Percentiles rank a stretch among this genome's conserved stretches.
These are phyloP conservation scores for Hypotaenidia okinawae DNA, from an alignment of 2,797 vertebrate species.

Conservation along the genomic window DNA sequence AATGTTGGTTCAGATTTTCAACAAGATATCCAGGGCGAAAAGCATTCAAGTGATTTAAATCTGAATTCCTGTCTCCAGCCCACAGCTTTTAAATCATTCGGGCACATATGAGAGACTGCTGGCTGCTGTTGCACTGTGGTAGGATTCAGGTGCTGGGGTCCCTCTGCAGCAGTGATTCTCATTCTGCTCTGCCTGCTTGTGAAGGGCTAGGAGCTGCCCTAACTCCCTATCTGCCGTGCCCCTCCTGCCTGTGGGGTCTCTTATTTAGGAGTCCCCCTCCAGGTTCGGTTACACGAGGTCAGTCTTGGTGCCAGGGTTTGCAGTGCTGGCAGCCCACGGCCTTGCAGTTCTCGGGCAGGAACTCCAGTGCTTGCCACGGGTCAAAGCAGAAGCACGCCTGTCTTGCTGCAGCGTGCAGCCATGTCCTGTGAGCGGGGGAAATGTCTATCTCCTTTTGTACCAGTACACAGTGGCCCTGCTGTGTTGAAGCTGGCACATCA, in stretches of 20 bases:
- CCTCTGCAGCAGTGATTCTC: not conserved
- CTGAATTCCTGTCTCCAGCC: not conserved
- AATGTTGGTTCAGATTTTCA: not conserved
- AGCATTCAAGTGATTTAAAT: not conserved
- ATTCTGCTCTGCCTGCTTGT: not conserved
- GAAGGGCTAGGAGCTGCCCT: not conserved
- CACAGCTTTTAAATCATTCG: not conserved
- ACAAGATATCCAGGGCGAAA: not conserved
- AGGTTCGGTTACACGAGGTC: accelerated
- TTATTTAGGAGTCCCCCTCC: not conserved
- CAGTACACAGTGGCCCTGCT: not conserved
- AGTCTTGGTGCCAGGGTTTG: not conserved
- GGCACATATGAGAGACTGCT: not conserved
- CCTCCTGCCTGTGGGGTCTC: not conserved
- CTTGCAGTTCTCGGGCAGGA: not conserved
- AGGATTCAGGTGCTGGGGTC: not conserved
- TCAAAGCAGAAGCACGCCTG: not conserved
- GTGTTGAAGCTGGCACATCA: not conserved
- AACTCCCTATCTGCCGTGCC: not conserved
- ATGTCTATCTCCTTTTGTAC: not conserved
- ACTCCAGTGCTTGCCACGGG: accelerated
- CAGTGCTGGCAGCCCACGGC: not conserved
- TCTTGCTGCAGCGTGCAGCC: not conserved
- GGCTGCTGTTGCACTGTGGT: not conserved
- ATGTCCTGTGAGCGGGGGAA: accelerated